Base-by-base conservation (phyloP, 2,113 vertebrate species). In the Pycnonotus jocosus region DNA sequence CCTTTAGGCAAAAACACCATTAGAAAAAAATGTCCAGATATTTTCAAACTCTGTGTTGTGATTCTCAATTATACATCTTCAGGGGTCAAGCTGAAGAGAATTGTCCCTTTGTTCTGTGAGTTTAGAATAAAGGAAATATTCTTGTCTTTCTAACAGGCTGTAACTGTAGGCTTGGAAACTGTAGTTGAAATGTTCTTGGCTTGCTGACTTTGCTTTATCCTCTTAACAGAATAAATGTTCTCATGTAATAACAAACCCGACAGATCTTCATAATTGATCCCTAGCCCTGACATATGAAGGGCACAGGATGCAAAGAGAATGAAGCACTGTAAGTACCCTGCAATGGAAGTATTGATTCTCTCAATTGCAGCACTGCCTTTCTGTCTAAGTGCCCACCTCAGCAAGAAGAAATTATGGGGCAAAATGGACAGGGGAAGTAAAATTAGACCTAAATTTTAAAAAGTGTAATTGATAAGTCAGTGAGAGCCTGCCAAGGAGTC, bases 241-340 rank as follows among this genome's bases (percentile, higher is more conserved):
- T 96, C 70, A 37, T 84, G 81, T 83, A 94, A 82, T 73, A 93
- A 88, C 79, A 90, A 90, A 92, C 72, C 72, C 15, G 40, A 92
- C 95, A 90, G 91, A 78, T 96, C 89, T 95, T 96, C 92, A 84
- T 95, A 93, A 96, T 68, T 94, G 95, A 96, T 96, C 54, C 9
- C 78, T 86, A 5, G 74, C 69, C 58, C 78, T 96, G 53, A 69
- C 74, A 60, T 65, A 40, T 78, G 89, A 96, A 95, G 92, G 94
- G 81, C 91, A 93, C 74, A 87, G 92, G 70, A 92, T 93, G 84
- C 92, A 92, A 95, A 80, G 33, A 69, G 88, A 94, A 90, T 53
- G 57, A 84, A 51, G 74, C 72, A 35, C 28, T 86, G 6, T n/a
- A 80, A 92, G 80, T 73, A 69, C 85, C 61, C 11, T 93, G 92